These are phyloP conservation scores for Amazona vittata DNA, from an alignment of 2,113 vertebrate species.

Conservation along the genomic window DNA sequence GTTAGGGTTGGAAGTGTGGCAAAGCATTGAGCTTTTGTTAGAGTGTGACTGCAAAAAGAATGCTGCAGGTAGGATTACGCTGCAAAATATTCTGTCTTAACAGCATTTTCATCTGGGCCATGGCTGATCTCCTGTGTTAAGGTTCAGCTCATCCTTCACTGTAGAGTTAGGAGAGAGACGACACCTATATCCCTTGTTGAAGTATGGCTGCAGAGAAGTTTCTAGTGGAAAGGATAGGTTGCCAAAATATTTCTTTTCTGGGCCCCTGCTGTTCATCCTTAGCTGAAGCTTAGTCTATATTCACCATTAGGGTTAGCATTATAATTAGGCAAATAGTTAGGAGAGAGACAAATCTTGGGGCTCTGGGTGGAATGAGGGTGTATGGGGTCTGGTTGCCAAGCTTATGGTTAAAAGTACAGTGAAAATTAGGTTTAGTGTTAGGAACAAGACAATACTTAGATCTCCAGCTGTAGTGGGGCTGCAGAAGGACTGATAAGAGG, in stretches of 20 bases:
- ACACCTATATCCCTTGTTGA: not conserved
- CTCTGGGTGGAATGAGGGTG: not conserved
- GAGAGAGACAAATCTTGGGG: not conserved
- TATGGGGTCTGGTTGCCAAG: not conserved
- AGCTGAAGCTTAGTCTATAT: not conserved
- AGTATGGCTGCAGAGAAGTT: not conserved
- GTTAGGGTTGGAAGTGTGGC: not conserved
- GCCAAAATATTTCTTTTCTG: not conserved
- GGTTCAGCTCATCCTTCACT: not conserved
- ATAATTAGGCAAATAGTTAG: not conserved
- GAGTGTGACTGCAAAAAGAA: not conserved
- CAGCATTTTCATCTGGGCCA: not conserved
- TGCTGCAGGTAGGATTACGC: not conserved
- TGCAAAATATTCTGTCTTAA: not conserved
- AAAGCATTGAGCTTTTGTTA: not conserved
- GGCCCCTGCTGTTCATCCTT: not conserved
- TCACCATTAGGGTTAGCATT: not conserved
- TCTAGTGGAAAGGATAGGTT: not conserved
- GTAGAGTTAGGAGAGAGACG: not conserved
- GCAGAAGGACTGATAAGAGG: not conserved
- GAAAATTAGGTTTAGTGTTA: not conserved
- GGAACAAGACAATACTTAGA: not conserved
- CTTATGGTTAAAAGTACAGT: not conserved
- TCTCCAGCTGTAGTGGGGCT: not conserved
- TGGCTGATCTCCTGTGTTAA: not conserved